A percentile compares a stretch with the other conserved stretches of the same genome.
phyloP scores from a whole-genome alignment of 1,140 invertebrate species.

The Cylas formicarius region DNA sequence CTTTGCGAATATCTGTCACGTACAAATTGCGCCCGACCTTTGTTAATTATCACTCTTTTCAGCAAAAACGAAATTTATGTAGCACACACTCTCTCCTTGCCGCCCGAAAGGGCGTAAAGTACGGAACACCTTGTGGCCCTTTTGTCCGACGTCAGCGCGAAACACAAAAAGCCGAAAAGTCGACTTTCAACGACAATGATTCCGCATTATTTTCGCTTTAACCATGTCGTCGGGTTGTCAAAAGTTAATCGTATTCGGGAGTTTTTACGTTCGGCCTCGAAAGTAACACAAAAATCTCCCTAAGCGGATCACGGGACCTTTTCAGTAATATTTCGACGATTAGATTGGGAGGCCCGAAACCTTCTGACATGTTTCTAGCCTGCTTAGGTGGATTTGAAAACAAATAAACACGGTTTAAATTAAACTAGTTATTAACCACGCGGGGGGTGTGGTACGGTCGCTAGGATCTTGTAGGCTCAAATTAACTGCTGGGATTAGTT shows the following conservation, averaged over 20 bases:
- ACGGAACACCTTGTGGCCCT: conserved; percentile 17
- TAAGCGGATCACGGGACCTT: conserved; percentile 3
- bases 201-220: conserved; percentile 9
- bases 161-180: conserved; percentile 26
- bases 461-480: too few relatives aligned
- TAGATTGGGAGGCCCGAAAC: too few relatives aligned
- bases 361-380: conserved; percentile 1
- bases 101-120: conserved; percentile 6
- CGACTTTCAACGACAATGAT: conserved; percentile 24
- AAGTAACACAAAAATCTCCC: neutral
- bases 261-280: neutral
- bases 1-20: too few relatives aligned
- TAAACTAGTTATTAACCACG: too few relatives aligned
- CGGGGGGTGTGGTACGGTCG: too few relatives aligned
- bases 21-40: conserved; percentile 23
- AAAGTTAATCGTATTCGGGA: conserved; percentile 13
- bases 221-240: conserved; percentile 23
- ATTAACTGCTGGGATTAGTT: too few relatives aligned
- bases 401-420: conserved; percentile 6
- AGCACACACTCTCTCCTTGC: too few relatives aligned
- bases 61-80: conserved; percentile 6
- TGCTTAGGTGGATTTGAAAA: neutral
- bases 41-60: conserved; percentile 30
- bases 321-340: neutral
- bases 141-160: conserved; percentile 4